A percentile compares a stretch with the other conserved stretches of the same genome.
These are phyloP conservation scores for Drosophila emarginata DNA, from an alignment of 2,888 invertebrate species.

Conservation along the genomic window DNA sequence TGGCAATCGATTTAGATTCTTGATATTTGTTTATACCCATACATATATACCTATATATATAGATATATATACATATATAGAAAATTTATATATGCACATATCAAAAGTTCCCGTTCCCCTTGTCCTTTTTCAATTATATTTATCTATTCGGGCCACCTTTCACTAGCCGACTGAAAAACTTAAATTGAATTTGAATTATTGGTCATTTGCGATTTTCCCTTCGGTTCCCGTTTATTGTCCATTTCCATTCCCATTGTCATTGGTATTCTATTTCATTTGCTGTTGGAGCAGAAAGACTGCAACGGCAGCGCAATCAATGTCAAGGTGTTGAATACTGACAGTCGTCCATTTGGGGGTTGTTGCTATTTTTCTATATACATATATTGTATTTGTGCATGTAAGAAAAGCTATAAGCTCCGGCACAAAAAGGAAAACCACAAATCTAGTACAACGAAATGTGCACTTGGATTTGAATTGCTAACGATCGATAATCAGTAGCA, in stretches of 20 bases:
- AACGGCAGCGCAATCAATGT: constrained; percentile 39
- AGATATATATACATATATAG: constrained; percentile 8
- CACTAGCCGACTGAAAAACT: constrained; percentile 24
- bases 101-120: constrained; percentile 26
- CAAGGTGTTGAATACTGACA: constrained; percentile 35
- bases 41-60: constrained; percentile 16
- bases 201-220: constrained; percentile 33
- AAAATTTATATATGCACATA: constrained; percentile 18
- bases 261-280: neutral
- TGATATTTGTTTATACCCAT: constrained; percentile 20
- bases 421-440: neutral
- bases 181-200: constrained; percentile 42
- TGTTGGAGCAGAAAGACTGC: constrained; percentile 21
- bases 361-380: neutral
- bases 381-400: neutral
- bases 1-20: constrained; percentile 67
- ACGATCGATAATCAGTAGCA: neutral
- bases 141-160: constrained; percentile 14
- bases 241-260: neutral
- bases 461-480: neutral
- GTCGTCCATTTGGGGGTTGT: constrained; percentile 14
- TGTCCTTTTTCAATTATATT: constrained; percentile 15
- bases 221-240: constrained; percentile 2
- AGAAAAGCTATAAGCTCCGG: neutral
- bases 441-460: neutral